Base-by-base conservation (phyloP, 2,113 vertebrate species). In the Cyprinus carpio region DNA sequence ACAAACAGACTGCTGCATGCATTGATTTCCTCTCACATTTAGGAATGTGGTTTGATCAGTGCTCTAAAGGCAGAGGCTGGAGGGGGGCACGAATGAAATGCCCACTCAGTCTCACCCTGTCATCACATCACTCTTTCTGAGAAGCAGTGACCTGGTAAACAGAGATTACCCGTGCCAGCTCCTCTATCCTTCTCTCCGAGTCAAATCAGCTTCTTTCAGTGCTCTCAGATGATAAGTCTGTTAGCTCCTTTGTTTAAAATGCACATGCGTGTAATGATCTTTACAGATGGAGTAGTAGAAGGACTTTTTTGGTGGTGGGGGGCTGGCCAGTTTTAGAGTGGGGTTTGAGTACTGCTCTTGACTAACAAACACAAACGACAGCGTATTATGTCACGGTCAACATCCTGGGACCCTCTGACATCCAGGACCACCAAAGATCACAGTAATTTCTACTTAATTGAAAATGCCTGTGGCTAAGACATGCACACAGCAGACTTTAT, bases 391-490 rank as follows among this genome's bases (percentile, higher is more conserved):
- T 84, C 87, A 85, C 43, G 76, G 81, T 81, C 85, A 67, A 87
- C 84, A 85, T 88, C 83, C 62, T 29, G 18, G 82, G 76, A 86
- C 56, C 81, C 89, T 86, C 85, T 74, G 83, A 83, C 65, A 71
- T 62, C 37, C 71, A 82, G 72, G 84, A 86, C 86, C 86, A 87
- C 88, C 86, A 83, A 84, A 83, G 77, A 82, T 34, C 84, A 84
- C 81, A 37, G 62, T 76, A 67, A 86, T 86, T 87, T 83, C 81
- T 43, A 79, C 82, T 84, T 87, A 87, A 88, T 86, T 88, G 78
- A 88, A 90, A 87, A 88, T 64, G 86, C 84, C 86, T 83, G 74
- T 74, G 82, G 86, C 62, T 84, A 83, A 87, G 56, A 87, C 82
- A 87, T 51, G 27, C 72, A 79, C 84, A 67, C 67, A 81, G 37